Evolutionary conservation across 2,888 invertebrate species (phyloP), one percentile per base, ranked within the genome.

Genomic region (Himalopsyche japonica): DNA sequence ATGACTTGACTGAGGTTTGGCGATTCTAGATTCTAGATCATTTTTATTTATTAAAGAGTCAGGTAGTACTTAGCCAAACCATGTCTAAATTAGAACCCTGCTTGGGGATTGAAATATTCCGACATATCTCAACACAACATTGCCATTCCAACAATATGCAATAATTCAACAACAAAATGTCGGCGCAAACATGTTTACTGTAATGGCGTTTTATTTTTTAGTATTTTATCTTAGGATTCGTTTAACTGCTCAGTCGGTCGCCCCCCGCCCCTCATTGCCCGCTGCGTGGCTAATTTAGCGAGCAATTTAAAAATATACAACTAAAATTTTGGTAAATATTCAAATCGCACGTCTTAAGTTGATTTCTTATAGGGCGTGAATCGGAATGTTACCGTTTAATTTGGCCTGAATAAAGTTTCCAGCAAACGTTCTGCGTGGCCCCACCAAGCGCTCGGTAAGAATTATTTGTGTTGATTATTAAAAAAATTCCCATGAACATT

Each of bases 391-490:
- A 82, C 84, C 80, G 79, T 76, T 76, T 81, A 81, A 82, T 82
- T 82, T 70, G 27, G 70, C 70, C 70, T 27, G 70, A 15, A 27
- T 70, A 70, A 70, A 70, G 70, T 70, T 70, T 2, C 15, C 15
- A 30, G 70, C 27, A 27, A 70, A 30, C 15, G 70, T 70, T 70
- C 15, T 30, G 27, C 70, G 6, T 70, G 15, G 8, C 70, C 27
- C 70, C 27, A 70, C 70, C 27, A 70, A 15, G 47, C 82, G 82
- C 47, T 48, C 37, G 80, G 82, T 57, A 84, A 83, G 85, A 86
- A 84, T 86, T 86, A 86, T 86, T 86, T 86, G 83, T 85, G 85
- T 85, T 85, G 85, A 86, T 86, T 86, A 86, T 86, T 86, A 86
- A 86, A 86, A 86, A 84, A 86, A 85, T 86, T 86, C 84, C 80